phyloP scores from a whole-genome alignment of 1,140 invertebrate species.

The Drosophila trapezifrons region DNA sequence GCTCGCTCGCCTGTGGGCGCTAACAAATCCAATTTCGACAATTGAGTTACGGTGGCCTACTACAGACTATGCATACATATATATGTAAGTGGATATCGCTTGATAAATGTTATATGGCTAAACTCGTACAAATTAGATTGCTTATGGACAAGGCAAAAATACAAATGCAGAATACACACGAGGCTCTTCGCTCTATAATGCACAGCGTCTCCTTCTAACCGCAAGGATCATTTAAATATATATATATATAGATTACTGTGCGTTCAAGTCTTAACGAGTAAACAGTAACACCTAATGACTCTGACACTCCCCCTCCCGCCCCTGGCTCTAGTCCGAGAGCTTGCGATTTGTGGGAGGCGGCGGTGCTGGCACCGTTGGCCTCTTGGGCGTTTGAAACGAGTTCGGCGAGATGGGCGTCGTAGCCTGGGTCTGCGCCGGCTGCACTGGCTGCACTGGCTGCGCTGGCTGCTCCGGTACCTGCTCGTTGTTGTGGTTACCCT shows the following conservation, averaged over 20 bases:
- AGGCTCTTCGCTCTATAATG: constrained; percentile 44
- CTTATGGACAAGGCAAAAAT: constrained; percentile 76
- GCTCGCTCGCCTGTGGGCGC: constrained; percentile 20
- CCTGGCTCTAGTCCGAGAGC: constrained; percentile 47
- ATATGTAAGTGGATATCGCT: constrained; percentile 54
- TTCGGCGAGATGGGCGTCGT: constrained; percentile 78
- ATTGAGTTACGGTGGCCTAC: constrained; percentile 67
- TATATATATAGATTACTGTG: constrained; percentile 74
- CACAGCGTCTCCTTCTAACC: constrained; percentile 31
- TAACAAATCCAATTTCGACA: constrained; percentile 64
- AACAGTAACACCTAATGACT: constrained; percentile 66
- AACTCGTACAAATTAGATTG: constrained; percentile 72
- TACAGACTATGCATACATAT: constrained; percentile 57
- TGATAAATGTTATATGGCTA: constrained; percentile 70
- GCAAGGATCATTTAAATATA: constrained; percentile 37
- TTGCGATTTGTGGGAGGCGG: constrained; percentile 78
- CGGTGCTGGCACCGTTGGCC: constrained; percentile 80
- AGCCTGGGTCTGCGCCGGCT: constrained; percentile 47
- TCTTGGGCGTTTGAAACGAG: constrained; percentile 79
- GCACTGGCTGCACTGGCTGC: neutral
- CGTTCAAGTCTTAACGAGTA: constrained; percentile 73
- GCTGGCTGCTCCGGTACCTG: constrained; percentile 22
- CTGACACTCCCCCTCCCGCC: constrained; percentile 15
- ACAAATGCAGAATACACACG: constrained; percentile 74
- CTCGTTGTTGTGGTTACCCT: constrained; percentile 57